Base-by-base conservation (phyloP, 1,140 invertebrate genomes). In the Alviniconcha marisindica region DNA sequence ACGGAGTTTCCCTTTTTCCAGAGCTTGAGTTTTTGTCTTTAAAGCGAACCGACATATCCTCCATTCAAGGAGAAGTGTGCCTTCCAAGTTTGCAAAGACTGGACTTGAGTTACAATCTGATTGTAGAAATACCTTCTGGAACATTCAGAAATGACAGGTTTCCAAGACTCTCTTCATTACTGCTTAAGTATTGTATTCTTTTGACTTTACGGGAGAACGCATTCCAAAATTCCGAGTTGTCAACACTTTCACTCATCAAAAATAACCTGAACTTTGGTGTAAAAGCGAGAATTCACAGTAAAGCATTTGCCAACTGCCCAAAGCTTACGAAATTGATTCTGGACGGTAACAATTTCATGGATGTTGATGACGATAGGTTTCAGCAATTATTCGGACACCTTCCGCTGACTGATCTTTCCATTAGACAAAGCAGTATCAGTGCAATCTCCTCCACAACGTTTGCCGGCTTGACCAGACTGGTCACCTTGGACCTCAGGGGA, bases 81-180 rank as follows among this genome's bases (percentile, higher is more conserved):
- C 15, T 38, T 44, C 38, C 36, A 1, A 40, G n/a, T 14, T 28
- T 76, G 40, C 7, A 48, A 42, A 38, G 28, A 40, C 73, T 76
- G 18, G 40, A 76, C n/a, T n/a, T 76, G n/a, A 42, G 73, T 76
- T 24, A 48, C 40, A n/a, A n/a, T n/a, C n/a, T n/a, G n/a, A n/a
- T n/a, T n/a, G n/a, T n/a, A n/a, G n/a, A n/a, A n/a, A n/a, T n/a
- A n/a, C n/a, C n/a, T n/a, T n/a, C n/a, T n/a, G n/a, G n/a, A n/a
- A n/a, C n/a, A n/a, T n/a, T n/a, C n/a, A n/a, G n/a, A n/a, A n/a
- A n/a, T n/a, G n/a, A n/a, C n/a, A n/a, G n/a, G n/a, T n/a, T n/a
- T n/a, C n/a, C n/a, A n/a, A n/a, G n/a, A n/a, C n/a, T n/a, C n/a
- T n/a, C n/a, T n/a, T n/a, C n/a, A n/a, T n/a, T n/a, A n/a, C n/a